Conservation (phyloP, 2,797 vertebrate genomes). For the Anguilla pacifica region DNA sequence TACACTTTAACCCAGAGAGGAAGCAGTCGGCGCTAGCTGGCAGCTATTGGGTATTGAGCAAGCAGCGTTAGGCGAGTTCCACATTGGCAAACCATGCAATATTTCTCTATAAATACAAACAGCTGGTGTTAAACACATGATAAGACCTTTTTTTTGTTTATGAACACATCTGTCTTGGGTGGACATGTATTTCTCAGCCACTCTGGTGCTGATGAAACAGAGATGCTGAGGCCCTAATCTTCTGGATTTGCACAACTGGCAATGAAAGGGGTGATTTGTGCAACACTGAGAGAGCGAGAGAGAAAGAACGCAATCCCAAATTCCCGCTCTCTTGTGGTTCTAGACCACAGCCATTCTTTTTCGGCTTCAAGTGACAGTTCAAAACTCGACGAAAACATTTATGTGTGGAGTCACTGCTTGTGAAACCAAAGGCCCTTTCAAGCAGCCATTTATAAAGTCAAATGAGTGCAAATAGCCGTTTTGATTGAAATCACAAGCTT, state of each 20-base stretch:
- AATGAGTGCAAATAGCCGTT: not conserved
- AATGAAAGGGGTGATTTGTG: conserved; percentile 39
- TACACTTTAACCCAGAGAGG: not conserved
- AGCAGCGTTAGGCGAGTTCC: not conserved
- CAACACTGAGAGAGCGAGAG: conserved; percentile 27
- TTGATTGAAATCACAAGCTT: not conserved
- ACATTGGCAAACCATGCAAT: not conserved
- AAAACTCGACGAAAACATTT: conserved; percentile 46
- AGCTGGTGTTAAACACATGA: not conserved
- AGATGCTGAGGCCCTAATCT: not conserved
- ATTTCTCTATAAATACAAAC: conserved; percentile 24
- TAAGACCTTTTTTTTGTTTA: not conserved
- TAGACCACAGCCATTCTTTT: conserved; percentile 52
- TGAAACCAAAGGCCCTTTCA: not conserved
- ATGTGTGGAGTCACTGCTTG: not conserved
- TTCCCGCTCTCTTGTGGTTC: conserved; percentile 44
- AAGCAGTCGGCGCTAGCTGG: not conserved
- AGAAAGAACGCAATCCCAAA: conserved; percentile 43
- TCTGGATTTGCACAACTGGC: not conserved
- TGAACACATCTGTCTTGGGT: conserved; percentile 1
- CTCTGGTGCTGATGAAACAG: conserved; percentile 17
- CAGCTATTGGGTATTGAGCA: not conserved
- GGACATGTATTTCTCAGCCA: not conserved
- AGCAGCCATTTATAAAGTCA: not conserved
- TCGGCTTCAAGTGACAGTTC: conserved; percentile 51